Conservation (phyloP, 2,888 invertebrate genomes). For the Lochmaea crataegi region DNA sequence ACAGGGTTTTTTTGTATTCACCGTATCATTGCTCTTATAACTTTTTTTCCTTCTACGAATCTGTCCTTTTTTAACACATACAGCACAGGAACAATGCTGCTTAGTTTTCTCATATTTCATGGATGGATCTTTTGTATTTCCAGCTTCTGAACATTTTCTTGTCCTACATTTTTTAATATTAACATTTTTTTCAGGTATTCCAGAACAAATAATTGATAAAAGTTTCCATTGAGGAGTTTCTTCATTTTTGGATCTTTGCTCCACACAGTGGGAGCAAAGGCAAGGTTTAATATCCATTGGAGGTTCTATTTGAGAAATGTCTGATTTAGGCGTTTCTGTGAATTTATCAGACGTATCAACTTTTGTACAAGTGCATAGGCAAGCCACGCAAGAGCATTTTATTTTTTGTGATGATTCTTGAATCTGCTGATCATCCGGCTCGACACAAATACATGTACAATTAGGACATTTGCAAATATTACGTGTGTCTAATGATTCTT, state of each 20-base stretch:
- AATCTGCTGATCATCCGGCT: background rate
- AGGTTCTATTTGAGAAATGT: background rate
- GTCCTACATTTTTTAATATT: background rate
- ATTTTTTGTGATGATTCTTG: background rate
- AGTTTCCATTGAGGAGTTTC: background rate
- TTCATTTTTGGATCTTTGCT: background rate
- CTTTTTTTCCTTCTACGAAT: background rate
- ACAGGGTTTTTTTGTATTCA: background rate
- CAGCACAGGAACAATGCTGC: background rate
- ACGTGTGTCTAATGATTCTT: background rate
- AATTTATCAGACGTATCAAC: background rate
- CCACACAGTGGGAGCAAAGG: background rate
- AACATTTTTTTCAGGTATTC: no score
- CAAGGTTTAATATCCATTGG: background rate
- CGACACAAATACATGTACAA: background rate
- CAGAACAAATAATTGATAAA: background rate
- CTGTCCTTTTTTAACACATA: background rate
- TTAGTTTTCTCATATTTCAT: background rate
- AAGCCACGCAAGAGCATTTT: background rate
- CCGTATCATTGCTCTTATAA: background rate
- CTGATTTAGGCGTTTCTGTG: background rate
- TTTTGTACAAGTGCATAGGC: background rate
- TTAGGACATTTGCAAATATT: background rate
- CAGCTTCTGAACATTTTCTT: background rate
- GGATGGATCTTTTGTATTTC: background rate